phyloP scores from a whole-genome alignment of 2,888 invertebrate genomes.

The Hyalella azteca region DNA sequence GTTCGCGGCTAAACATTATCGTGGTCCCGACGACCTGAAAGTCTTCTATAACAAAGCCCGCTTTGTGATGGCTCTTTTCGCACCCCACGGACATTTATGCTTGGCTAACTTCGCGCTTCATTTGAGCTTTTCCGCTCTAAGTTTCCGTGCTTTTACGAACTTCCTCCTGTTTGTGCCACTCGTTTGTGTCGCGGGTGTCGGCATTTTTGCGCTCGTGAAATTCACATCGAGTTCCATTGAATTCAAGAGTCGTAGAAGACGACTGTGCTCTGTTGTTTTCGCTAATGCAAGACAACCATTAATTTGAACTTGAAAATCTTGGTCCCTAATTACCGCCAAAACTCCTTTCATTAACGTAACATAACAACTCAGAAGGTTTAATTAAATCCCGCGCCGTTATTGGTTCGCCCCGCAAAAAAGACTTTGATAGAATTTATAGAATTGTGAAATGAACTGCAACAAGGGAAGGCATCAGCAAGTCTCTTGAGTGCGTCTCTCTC shows the following conservation, averaged over 20 bases:
- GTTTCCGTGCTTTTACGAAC: background rate
- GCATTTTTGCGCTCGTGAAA: background rate
- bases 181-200: background rate
- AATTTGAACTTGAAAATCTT: background rate
- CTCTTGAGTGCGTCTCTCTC: too few species aligned
- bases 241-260: too few species aligned
- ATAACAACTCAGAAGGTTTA: background rate
- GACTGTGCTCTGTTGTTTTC: too few species aligned
- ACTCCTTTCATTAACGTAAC: background rate
- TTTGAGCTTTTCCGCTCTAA: background rate
- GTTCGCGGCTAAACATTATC: background rate
- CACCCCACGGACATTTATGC: background rate
- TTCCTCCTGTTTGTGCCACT: background rate
- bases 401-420: background rate
- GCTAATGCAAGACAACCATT: too few species aligned
- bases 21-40: background rate
- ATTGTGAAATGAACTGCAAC: too few species aligned
- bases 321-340: background rate
- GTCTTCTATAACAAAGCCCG: background rate
- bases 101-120: too few species aligned
- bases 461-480: too few species aligned
- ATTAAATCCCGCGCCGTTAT: slow-evolving; percentile 6
- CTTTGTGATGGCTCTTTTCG: background rate
- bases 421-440: background rate
- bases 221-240: too few species aligned